phyloP scores from a whole-genome alignment of 2,113 vertebrate genomes.

The Myodes glareolus region DNA sequence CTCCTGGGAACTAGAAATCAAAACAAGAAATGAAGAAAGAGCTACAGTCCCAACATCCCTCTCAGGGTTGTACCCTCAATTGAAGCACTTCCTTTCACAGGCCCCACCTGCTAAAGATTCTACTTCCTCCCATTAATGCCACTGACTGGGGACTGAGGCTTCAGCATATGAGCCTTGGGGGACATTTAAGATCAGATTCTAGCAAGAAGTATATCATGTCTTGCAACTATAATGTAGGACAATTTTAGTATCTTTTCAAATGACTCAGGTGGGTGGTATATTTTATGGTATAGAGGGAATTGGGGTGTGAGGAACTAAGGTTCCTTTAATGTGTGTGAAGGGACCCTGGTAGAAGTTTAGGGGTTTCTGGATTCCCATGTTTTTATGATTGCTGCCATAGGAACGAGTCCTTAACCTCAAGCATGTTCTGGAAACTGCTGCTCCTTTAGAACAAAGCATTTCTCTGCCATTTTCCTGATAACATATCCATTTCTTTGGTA shows the following conservation, averaged over 20 bases:
- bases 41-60: neutral
- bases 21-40: neutral
- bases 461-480: neutral
- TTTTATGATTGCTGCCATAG: neutral
- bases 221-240: neutral
- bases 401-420: neutral
- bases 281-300: neutral
- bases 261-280: neutral
- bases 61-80: too few species aligned
- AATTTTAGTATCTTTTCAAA: accelerated
- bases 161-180: too few species aligned
- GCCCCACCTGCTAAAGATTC: neutral
- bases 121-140: neutral
- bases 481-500: neutral
- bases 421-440: neutral
- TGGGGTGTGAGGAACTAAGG: neutral
- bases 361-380: too few species aligned
- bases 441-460: neutral
- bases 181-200: neutral
- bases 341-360: too few species aligned
- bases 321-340: neutral
- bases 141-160: neutral
- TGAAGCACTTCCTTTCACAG: neutral
- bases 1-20: neutral
- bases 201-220: neutral